Evolutionary conservation across 2,797 vertebrate species (phyloP).

Genomic region (Pipistrellus nathusii): DNA sequence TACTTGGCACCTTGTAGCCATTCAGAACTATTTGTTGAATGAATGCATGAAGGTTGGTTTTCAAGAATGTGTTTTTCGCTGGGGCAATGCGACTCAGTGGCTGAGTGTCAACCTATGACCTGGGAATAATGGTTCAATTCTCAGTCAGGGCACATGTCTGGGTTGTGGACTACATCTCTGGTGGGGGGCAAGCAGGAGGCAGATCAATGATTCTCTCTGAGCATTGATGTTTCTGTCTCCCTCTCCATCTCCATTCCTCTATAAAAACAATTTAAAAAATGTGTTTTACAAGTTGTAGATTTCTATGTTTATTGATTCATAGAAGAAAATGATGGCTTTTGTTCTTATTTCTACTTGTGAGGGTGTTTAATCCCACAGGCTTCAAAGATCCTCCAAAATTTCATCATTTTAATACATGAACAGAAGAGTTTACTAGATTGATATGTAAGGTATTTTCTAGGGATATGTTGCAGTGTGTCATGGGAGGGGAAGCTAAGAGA

Average conservation of each 20-base stretch:
- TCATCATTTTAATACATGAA: background rate
- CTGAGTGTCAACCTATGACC: too few relatives aligned
- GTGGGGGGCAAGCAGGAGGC: too few relatives aligned
- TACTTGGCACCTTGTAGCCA: background rate
- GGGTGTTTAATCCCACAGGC: background rate
- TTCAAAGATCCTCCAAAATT: background rate
- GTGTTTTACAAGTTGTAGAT: background rate
- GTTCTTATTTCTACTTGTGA: slow-evolving; percentile 53
- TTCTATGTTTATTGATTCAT: slow-evolving; percentile 20
- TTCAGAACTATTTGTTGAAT: slow-evolving; percentile 9
- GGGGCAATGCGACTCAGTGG: too few relatives aligned
- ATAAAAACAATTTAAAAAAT: background rate
- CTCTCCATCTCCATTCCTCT: too few relatives aligned
- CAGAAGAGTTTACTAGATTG: background rate
- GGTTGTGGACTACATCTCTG: too few relatives aligned
- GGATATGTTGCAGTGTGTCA: background rate
- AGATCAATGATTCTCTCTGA: too few relatives aligned
- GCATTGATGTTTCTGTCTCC: too few relatives aligned
- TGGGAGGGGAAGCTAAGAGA: background rate
- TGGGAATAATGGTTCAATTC: too few relatives aligned
- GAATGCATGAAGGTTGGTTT: background rate
- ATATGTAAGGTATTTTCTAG: background rate
- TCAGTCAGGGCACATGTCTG: too few relatives aligned
- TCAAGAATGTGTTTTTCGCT: background rate
- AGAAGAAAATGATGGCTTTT: background rate